phyloP scores from a whole-genome alignment of 2,113 vertebrate species.

The Oncorhynchus tshawytscha region DNA sequence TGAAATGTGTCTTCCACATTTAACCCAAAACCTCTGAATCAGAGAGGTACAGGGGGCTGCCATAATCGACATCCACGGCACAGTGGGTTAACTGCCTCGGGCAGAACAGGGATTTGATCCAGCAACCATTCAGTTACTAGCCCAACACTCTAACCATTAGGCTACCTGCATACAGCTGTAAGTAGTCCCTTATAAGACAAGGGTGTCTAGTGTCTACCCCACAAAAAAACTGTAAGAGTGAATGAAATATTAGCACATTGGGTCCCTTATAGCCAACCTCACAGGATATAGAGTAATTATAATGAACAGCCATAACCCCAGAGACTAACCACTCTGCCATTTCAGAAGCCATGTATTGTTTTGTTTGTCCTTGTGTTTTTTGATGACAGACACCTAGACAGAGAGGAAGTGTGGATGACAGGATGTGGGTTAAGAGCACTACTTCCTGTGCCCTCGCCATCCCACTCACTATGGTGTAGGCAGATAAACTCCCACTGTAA shows the following conservation, averaged over 20 bases:
- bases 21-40: too few species aligned
- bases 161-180: slow-evolving; percentile 26
- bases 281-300: slow-evolving; percentile 47
- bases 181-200: slow-evolving; percentile 6
- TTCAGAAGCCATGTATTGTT: slow-evolving; percentile 37
- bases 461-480: not conserved
- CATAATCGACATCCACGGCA: too few species aligned
- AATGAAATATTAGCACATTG: slow-evolving; percentile 43
- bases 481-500: not conserved
- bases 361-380: slow-evolving; percentile 48
- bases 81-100: too few species aligned
- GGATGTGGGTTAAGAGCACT: slow-evolving; percentile 31
- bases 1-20: too few species aligned
- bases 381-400: slow-evolving; percentile 10
- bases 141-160: too few species aligned
- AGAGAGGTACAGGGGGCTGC: too few species aligned
- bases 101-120: too few species aligned
- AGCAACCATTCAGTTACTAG: too few species aligned
- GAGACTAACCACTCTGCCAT: slow-evolving; percentile 27
- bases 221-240: slow-evolving; percentile 32
- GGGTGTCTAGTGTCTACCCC: slow-evolving; percentile 45
- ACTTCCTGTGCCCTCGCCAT: slow-evolving; percentile 14
- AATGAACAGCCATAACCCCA: slow-evolving; percentile 30
- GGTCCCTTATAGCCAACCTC: slow-evolving; percentile 26
- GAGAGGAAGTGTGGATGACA: slow-evolving; percentile 35